Evolutionary conservation across 1,140 invertebrate genomes (phyloP).

Genomic region (Helicoverpa armigera): DNA sequence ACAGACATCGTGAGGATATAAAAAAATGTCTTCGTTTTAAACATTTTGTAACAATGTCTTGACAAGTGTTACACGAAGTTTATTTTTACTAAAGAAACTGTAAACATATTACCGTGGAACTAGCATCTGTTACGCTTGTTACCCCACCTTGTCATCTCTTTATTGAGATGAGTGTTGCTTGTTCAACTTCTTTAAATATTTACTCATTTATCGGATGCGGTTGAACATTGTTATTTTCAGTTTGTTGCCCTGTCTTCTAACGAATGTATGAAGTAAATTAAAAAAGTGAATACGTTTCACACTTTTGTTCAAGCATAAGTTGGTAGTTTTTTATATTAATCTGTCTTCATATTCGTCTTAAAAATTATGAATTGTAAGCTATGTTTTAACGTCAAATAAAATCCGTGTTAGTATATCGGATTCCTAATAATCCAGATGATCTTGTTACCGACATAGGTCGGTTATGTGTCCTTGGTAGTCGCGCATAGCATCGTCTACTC

Average conservation of each 20-base stretch:
- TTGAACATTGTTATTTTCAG: slow-evolving; percentile 13
- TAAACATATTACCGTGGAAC: slow-evolving; percentile 25
- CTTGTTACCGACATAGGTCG: slow-evolving; percentile 33
- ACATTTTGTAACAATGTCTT: background rate
- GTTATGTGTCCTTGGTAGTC: slow-evolving; percentile 61
- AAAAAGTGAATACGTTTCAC: background rate
- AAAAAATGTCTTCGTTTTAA: background rate
- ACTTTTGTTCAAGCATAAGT: too few species aligned
- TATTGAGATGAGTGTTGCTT: slow-evolving; percentile 44
- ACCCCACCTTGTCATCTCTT: slow-evolving; percentile 44
- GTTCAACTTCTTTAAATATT: slow-evolving; percentile 36
- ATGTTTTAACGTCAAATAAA: background rate
- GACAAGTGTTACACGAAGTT: background rate
- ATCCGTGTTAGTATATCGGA: background rate
- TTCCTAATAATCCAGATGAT: slow-evolving; percentile 27
- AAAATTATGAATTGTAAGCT: background rate
- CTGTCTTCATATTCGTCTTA: background rate
- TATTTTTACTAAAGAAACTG: background rate
- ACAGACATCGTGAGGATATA: background rate
- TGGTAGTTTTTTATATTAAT: background rate
- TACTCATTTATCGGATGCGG: slow-evolving; percentile 5
- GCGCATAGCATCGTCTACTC: slow-evolving; percentile 65
- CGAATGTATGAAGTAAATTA: background rate
- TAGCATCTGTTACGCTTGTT: slow-evolving; percentile 40
- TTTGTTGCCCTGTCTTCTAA: slow-evolving; percentile 18